Conservation (phyloP, 2,888 invertebrate species). For the Macropis europaea region DNA sequence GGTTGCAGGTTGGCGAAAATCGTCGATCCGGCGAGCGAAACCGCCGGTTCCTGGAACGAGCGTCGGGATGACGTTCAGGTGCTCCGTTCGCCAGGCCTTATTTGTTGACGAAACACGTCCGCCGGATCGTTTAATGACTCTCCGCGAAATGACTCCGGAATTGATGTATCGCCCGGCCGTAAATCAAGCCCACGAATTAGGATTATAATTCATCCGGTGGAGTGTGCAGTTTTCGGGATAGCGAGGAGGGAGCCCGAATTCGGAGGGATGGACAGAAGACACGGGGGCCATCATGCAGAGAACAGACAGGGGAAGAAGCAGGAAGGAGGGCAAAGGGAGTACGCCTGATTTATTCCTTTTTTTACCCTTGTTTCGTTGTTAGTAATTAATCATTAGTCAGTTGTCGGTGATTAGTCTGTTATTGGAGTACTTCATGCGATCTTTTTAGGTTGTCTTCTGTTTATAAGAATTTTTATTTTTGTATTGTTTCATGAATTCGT, state of each 20-base stretch:
- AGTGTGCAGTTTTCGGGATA: background rate
- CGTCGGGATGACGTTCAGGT: slow-evolving; percentile 13
- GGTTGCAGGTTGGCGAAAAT: slow-evolving; percentile 32
- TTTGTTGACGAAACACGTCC: slow-evolving; percentile 36
- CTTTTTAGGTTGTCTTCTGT: too few species aligned
- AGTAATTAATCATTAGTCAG: background rate
- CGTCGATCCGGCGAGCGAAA: slow-evolving; percentile 14
- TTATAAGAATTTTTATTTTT: background rate
- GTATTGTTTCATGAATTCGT: background rate
- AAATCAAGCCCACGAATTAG: slow-evolving; percentile 9
- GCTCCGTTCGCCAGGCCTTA: slow-evolving; percentile 5
- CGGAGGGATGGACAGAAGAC: slow-evolving; percentile 63
- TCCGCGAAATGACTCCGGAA: slow-evolving; percentile 12
- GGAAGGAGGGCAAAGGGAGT: slow-evolving; percentile 72
- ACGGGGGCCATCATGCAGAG: slow-evolving; percentile 74
- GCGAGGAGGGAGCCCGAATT: slow-evolving; percentile 6
- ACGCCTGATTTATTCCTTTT: slow-evolving; percentile 53
- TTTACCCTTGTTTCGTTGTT: too few species aligned
- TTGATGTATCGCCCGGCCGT: background rate
- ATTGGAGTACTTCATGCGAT: too few species aligned
- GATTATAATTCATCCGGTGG: background rate
- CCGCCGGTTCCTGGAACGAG: slow-evolving; percentile 1
- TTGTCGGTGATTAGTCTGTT: background rate
- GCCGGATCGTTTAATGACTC: slow-evolving; percentile 39
- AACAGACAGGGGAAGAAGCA: slow-evolving; percentile 70